Evolutionary conservation across 2,113 vertebrate genomes (phyloP).

Genomic region (Lagopus muta): DNA sequence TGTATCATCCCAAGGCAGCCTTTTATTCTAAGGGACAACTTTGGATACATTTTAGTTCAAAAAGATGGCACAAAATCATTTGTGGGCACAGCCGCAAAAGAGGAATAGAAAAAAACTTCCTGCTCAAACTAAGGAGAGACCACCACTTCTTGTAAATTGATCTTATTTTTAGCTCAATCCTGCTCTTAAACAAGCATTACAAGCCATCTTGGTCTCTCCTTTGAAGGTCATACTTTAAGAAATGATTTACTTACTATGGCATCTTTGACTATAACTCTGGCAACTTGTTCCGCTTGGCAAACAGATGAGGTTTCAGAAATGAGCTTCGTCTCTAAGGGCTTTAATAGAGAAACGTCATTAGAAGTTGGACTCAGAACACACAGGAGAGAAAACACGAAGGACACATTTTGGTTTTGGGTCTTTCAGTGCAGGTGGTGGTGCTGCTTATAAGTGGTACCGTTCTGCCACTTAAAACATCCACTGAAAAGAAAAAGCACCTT

Average conservation of each 20-base stretch:
- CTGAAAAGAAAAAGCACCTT: not conserved
- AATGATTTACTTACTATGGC: slow-evolving; percentile 86
- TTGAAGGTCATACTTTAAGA: not conserved
- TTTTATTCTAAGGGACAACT: not conserved
- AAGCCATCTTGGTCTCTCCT: not conserved
- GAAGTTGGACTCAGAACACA: not conserved
- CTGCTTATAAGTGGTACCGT: not conserved
- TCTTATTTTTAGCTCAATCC: not conserved
- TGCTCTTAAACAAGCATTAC: not conserved
- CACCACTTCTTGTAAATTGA: fast-evolving
- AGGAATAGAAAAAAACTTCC: not conserved
- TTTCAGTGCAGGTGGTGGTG: not conserved
- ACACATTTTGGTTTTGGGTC: not conserved
- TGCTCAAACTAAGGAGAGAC: not conserved
- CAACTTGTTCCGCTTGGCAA: slow-evolving; percentile 94
- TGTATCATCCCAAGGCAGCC: not conserved
- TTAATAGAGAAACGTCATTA: slow-evolving; percentile 5
- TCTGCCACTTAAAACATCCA: not conserved
- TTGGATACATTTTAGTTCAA: not conserved
- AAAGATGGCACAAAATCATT: not conserved
- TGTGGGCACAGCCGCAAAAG: not conserved
- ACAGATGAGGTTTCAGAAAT: slow-evolving; percentile 94
- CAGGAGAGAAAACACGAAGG: not conserved
- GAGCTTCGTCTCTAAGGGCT: slow-evolving; percentile 94
- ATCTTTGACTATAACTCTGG: slow-evolving; percentile 92